These are phyloP conservation scores for Zaprionus inermis DNA, from an alignment of 1,140 invertebrate genomes.

Conservation along the genomic window DNA sequence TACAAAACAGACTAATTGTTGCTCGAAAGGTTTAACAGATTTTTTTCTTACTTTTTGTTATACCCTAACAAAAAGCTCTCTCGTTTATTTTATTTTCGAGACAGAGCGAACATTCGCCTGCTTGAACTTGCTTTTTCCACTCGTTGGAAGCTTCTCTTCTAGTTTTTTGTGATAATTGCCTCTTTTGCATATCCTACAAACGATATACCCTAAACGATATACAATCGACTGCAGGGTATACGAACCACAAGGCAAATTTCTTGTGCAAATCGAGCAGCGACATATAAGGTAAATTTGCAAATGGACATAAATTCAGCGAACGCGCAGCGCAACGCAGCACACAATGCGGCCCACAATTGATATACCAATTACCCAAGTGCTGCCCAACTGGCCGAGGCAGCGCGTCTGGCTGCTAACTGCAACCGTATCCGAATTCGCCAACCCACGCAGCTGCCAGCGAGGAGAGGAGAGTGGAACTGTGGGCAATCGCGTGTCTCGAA, in stretches of 20 bases:
- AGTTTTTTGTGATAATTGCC: too few species aligned
- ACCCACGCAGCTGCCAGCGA: conserved; percentile 55
- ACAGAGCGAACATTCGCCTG: too few species aligned
- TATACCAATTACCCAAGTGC: conserved; percentile 73
- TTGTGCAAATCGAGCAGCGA: conserved; percentile 26
- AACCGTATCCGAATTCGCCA: conserved; percentile 42
- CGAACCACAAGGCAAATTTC: conserved; percentile 30
- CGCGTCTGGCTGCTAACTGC: neutral
- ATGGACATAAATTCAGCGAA: conserved; percentile 70
- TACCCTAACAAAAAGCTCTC: too few species aligned
- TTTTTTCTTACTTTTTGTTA: too few species aligned
- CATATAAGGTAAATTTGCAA: conserved; percentile 71
- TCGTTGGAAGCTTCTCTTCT: too few species aligned
- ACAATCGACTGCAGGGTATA: neutral
- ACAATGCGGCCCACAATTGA: conserved; percentile 64
- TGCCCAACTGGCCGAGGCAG: conserved; percentile 19
- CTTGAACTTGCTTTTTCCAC: too few species aligned
- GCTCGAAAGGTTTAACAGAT: too few species aligned
- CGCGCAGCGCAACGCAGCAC: conserved; percentile 32
- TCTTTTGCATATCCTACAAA: neutral
- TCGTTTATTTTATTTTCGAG: too few species aligned
- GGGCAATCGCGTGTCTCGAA: conserved; percentile 48
- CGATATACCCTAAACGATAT: neutral
- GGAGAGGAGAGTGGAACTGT: neutral
- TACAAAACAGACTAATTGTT: too few species aligned